Conservation (phyloP, 2,113 vertebrate genomes). For the Nothobranchius furzeri region DNA sequence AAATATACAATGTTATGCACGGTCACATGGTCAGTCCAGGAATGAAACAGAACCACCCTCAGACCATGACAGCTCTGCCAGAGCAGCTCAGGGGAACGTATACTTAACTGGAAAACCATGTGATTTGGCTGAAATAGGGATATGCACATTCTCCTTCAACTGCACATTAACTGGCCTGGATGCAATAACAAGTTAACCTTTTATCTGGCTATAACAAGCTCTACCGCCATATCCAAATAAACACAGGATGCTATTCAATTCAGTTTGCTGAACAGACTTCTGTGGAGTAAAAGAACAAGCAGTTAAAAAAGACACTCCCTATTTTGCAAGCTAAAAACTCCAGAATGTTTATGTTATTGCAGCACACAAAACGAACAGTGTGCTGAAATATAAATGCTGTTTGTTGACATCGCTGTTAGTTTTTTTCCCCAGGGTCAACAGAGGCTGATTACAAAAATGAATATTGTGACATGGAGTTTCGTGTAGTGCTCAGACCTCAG, state of each 20-base stretch:
- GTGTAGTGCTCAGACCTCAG: background rate
- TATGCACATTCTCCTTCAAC: slow-evolving; percentile 68
- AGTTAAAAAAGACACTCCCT: slow-evolving; percentile 32
- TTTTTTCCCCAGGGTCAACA: too few relatives aligned
- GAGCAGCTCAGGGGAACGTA: slow-evolving; percentile 63
- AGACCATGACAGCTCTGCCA: slow-evolving; percentile 65
- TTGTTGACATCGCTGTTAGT: slow-evolving; percentile 55
- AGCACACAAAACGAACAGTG: slow-evolving; percentile 50
- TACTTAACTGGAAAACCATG: slow-evolving; percentile 73
- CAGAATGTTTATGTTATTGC: slow-evolving; percentile 52
- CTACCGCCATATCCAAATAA: slow-evolving; percentile 65
- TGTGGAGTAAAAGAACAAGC: slow-evolving; percentile 27
- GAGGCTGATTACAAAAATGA: too few relatives aligned
- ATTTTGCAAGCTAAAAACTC: slow-evolving; percentile 67
- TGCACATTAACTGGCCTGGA: slow-evolving; percentile 73
- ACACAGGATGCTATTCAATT: slow-evolving; percentile 64
- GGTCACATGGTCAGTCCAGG: slow-evolving; percentile 72
- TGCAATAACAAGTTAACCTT: slow-evolving; percentile 76
- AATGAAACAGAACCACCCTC: slow-evolving; percentile 73
- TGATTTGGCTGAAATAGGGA: slow-evolving; percentile 70
- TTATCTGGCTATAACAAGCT: slow-evolving; percentile 73
- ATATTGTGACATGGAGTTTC: too few relatives aligned
- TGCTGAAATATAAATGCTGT: slow-evolving; percentile 58
- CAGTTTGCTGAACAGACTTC: slow-evolving; percentile 43
- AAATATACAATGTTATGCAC: slow-evolving; percentile 64